Base-by-base conservation (phyloP, 1,140 invertebrate species). In the Condylostylus longicornis region DNA sequence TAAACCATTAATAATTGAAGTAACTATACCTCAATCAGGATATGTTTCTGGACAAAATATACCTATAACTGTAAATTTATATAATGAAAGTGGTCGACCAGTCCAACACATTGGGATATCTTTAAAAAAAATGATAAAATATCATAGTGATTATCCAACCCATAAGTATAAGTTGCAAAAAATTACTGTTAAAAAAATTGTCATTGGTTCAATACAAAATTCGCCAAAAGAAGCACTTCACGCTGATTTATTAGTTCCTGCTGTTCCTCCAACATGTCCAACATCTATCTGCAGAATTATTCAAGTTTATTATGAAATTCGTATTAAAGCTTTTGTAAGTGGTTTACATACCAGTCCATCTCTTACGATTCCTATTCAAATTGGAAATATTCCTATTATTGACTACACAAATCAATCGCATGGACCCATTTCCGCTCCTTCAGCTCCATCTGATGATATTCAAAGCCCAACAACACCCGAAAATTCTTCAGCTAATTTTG, bases 231-330 rank as follows among this genome's bases (percentile, higher is more conserved):
- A 50, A 9, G 47, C 55, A 5, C 22, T 52, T 29, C 46, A 37
- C 29, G 40, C 50, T 27, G 58, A 53, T 20, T 48, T 82, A 27
- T 59, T 65, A 10, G 62, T 82, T 22, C 77, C 78, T 0, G 65
- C 76, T 2, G 55, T 78, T 41, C 77, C 79, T 9, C 77, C 71
- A 0, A 78, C 77, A 0, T 58, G 54, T 52, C 58, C 81, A 1
- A 64, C 68, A 14, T 68, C 74, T 43, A n/a, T n/a, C n/a, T 80
- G 77, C 45, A 65, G 65, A 20, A 67, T 82, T 21, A 79, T 80
- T 37, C 74, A 78, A 54, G 59, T 81, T 37, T 69, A 72, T 43
- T 81, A 80, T 58, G 67, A 72, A 45, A 42, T 82, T 14, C 70
- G 74, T 54, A 67, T 82, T 14, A 53, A 57, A 43, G 58, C 62